These are phyloP conservation scores for Akabosia matsudoensis DNA, from an alignment of 1,140 invertebrate genomes.

Conservation along the genomic window DNA sequence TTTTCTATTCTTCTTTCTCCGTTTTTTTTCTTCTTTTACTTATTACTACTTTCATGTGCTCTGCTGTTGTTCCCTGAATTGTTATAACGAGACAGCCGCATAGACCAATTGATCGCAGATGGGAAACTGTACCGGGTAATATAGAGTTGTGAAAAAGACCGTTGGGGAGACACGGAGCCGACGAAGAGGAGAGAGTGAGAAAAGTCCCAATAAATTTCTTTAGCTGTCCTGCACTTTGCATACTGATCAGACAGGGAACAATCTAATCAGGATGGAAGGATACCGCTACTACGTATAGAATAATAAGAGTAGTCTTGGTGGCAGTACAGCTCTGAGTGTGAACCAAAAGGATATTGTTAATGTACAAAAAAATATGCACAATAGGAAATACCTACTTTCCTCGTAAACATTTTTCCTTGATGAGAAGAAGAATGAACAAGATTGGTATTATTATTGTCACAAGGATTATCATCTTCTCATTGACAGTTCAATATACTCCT, in stretches of 20 bases:
- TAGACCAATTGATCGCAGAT: too few species aligned
- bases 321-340: too few species aligned
- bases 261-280: conserved; percentile 46
- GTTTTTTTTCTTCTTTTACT: background rate
- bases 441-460: background rate
- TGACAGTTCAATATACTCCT: background rate
- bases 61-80: conserved; percentile 5
- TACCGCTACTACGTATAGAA: background rate
- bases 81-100: background rate
- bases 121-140: too few species aligned
- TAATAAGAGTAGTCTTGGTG: too few species aligned
- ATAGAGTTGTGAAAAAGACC: conserved; percentile 23
- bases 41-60: background rate
- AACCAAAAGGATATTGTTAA: too few species aligned
- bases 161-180: background rate
- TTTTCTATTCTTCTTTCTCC: conserved; percentile 20
- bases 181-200: background rate
- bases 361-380: too few species aligned
- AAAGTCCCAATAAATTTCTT: conserved; percentile 42
- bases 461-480: conserved; percentile 13
- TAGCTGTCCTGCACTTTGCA: conserved; percentile 44
- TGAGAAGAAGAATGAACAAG: too few species aligned
- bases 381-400: too few species aligned
- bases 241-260: conserved; percentile 46
- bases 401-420: too few species aligned